phyloP scores from a whole-genome alignment of 1,140 invertebrate species.

The Aphelinus atriplicis region DNA sequence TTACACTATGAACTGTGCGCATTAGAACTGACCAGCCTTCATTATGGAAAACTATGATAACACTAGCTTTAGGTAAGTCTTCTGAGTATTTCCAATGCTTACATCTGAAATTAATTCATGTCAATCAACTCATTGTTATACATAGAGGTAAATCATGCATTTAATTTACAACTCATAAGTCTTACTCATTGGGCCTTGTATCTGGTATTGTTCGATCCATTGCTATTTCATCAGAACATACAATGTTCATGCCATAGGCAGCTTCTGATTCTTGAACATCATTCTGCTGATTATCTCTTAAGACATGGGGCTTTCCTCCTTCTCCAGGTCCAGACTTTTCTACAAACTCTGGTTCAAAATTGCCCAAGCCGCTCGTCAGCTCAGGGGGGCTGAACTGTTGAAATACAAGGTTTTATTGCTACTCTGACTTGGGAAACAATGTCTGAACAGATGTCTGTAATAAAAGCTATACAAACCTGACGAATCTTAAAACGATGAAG shows the following conservation, averaged over 20 bases:
- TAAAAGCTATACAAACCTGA: not conserved
- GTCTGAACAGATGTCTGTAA: not conserved
- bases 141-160: not conserved
- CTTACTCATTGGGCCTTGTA: conserved; percentile 83
- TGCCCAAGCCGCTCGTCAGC: conserved; percentile 63
- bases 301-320: conserved; percentile 79
- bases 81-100: conserved; percentile 96
- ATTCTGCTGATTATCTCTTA: conserved; percentile 79
- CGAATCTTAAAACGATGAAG: conserved; percentile 48
- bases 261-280: conserved; percentile 79
- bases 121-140: too few relatives aligned
- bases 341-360: conserved; percentile 75
- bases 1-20: conserved; percentile 95
- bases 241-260: conserved; percentile 97
- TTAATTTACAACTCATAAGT: conserved; percentile 6
- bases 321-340: conserved; percentile 83
- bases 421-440: conserved; percentile 3
- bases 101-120: conserved; percentile 71
- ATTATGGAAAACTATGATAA: conserved; percentile 99
- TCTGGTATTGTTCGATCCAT: conserved; percentile 84
- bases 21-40: conserved; percentile 96
- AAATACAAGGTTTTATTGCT: not conserved
- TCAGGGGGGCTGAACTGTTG: conserved; percentile 46
- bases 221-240: conserved; percentile 94
- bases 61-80: conserved; percentile 88